Percentiles rank a stretch among this genome's conserved stretches.
Conservation (phyloP, 2,888 invertebrate genomes). For the Acleris laterana region DNA sequence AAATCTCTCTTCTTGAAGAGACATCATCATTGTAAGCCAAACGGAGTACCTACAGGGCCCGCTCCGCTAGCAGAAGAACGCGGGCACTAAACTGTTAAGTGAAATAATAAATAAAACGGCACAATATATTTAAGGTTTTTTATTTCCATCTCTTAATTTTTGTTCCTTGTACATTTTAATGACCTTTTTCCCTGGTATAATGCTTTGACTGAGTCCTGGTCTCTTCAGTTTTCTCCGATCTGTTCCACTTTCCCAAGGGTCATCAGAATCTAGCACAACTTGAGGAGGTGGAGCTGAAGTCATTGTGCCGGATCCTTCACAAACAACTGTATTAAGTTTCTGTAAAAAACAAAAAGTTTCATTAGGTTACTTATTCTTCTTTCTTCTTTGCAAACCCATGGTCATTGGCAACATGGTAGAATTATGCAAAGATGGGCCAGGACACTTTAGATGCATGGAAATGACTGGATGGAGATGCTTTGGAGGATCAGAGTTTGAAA, state of each 20-base stretch:
- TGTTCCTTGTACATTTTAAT: slow-evolving; percentile 90
- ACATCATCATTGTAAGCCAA: no score
- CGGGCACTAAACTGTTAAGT: no score
- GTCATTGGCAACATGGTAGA: no score
- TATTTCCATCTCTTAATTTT: slow-evolving; percentile 76
- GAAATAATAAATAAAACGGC: background rate
- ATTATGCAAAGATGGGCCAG: no score
- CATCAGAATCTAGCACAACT: slow-evolving; percentile 59
- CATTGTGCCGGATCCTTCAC: slow-evolving; percentile 72
- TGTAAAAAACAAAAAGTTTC: slow-evolving; percentile 51
- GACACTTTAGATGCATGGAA: no score
- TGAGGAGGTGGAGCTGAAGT: slow-evolving; percentile 64
- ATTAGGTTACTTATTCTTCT: no score
- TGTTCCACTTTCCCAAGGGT: slow-evolving; percentile 76
- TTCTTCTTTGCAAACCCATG: no score
- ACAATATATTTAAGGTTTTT: slow-evolving; percentile 47
- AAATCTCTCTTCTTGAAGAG: no score
- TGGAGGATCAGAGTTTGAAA: background rate
- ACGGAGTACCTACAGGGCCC: no score
- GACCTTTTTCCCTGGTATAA: slow-evolving; percentile 94
- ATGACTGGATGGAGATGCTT: no score
- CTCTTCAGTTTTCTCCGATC: slow-evolving; percentile 87
- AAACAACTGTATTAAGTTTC: slow-evolving; percentile 73
- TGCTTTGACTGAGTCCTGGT: slow-evolving; percentile 89
- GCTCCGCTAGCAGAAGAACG: no score